Conservation (phyloP, 2,888 invertebrate species). For the Nudaria mundana region DNA sequence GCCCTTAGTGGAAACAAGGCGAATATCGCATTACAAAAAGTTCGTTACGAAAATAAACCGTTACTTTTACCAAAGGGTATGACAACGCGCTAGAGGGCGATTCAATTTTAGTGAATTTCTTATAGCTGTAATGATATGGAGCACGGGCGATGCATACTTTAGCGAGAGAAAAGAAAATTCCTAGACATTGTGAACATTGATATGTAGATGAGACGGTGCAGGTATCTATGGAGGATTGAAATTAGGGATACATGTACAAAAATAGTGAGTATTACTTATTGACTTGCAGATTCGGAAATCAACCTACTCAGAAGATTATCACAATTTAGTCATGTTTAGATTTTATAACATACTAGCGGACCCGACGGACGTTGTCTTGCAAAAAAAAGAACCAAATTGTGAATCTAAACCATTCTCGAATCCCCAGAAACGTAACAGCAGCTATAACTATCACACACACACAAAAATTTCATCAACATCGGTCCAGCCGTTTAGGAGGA, state of each 20-base stretch:
- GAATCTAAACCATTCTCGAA: no score
- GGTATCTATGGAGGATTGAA: slow-evolving; percentile 76
- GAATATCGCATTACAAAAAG: slow-evolving; percentile 78
- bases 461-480: no score
- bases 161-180: slow-evolving; percentile 74
- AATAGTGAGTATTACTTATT: slow-evolving; percentile 63
- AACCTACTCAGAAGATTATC: slow-evolving; percentile 18
- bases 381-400: no score
- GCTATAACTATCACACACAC: no score
- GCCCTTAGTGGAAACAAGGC: slow-evolving; percentile 75
- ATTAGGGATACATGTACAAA: slow-evolving; percentile 73
- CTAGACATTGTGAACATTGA: slow-evolving; percentile 73
- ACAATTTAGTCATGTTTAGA: no score
- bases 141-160: slow-evolving; percentile 77
- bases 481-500: no score
- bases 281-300: slow-evolving; percentile 46
- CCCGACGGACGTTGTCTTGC: no score
- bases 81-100: slow-evolving; percentile 71
- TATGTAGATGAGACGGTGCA: slow-evolving; percentile 77
- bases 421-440: no score
- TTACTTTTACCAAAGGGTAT: slow-evolving; percentile 77
- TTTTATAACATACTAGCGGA: no score
- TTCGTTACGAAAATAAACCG: slow-evolving; percentile 79
- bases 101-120: slow-evolving; percentile 75
- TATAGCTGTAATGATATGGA: slow-evolving; percentile 73